Evolutionary conservation across 1,140 invertebrate genomes (phyloP), one percentile per base, ranked within the genome.

Genomic region (Marisa cornuarietis): DNA sequence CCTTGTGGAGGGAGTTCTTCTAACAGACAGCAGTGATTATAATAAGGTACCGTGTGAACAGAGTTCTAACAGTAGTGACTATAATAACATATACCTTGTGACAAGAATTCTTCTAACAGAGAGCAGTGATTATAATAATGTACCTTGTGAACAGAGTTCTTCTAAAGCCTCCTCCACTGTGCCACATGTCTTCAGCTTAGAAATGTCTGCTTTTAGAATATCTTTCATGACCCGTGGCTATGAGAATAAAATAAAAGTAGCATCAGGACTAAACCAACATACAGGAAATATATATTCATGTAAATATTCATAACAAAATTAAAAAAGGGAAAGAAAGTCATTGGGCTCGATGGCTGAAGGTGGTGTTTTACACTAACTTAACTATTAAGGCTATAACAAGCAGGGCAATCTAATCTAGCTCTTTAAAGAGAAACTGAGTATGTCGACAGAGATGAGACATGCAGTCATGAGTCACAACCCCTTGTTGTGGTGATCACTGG

Each of bases 81-180:
- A 3, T 4, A n/a, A 63, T 20, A 20, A 63, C 62, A 7, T 7
- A 63, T 7, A 63, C n/a, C n/a, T 4, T 18, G 62, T 20, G n/a
- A 63, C 3, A n/a, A 63, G n/a, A 18, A 4, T 63, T 63, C 62
- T 63, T 63, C 62, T 20, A 63, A n/a, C 18, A 63, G n/a, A 42
- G 3, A 42, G 31, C 1, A 42, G 31, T 42, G 31, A 42, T 42
- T 42, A 42, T 42, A 42, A 42, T 72, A 26, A 20, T 51, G 8
- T 68, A 81, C 79, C 79, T 24, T 69, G 75, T 24, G 54, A 49
- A 65, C 42, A 31, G 24, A 81, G 42, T 31, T 81, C 76, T 54
- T 81, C 75, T 54, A 69, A 65, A 4, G 80, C 80, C 49, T 81
- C 80, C 8, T 62, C 76, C 61, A 74, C 71, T 31, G 76, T 72